These are phyloP conservation scores for Notolepis coatsorum DNA, from an alignment of 2,797 vertebrate species.

Conservation along the genomic window DNA sequence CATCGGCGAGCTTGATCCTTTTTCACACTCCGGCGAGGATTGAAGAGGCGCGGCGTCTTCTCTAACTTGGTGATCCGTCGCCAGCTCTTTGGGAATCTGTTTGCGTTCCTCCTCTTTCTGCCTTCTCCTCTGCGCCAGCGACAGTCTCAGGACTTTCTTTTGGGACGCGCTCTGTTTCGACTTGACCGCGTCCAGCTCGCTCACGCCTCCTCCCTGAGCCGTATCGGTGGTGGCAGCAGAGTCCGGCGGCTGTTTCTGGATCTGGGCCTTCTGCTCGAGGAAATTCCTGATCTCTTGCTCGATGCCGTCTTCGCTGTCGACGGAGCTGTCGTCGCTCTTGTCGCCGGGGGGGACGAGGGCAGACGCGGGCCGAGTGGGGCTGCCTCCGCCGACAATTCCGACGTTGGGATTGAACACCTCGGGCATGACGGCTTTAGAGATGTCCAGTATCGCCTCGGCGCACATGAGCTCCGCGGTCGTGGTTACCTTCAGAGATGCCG, in stretches of 20 bases:
- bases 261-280: conserved; percentile 92
- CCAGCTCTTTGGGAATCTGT: conserved; percentile 12
- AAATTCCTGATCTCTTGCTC: conserved; percentile 95
- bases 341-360: conserved; percentile 51
- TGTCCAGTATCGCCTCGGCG: conserved; percentile 96
- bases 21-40: conserved; percentile 40
- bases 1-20: conserved; percentile 27
- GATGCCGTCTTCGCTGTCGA: conserved; percentile 96
- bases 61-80: conserved; percentile 24
- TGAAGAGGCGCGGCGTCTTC: conserved; percentile 34
- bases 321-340: conserved; percentile 84
- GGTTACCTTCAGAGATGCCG: conserved; percentile 79
- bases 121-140: conserved; percentile 78
- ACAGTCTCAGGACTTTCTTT: conserved; percentile 71
- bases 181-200: conserved; percentile 49
- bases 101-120: conserved; percentile 60
- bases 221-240: conserved; percentile 16
- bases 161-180: conserved; percentile 46
- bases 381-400: conserved; percentile 44
- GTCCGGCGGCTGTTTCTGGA: conserved; percentile 70
- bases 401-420: conserved; percentile 68
- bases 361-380: conserved; percentile 34
- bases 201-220: conserved; percentile 14
- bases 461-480: conserved; percentile 94
- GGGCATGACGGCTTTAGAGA: conserved; percentile 95